phyloP scores from a whole-genome alignment of 64 coral and sea anemone species.

The Astreopora myriophthalma region DNA sequence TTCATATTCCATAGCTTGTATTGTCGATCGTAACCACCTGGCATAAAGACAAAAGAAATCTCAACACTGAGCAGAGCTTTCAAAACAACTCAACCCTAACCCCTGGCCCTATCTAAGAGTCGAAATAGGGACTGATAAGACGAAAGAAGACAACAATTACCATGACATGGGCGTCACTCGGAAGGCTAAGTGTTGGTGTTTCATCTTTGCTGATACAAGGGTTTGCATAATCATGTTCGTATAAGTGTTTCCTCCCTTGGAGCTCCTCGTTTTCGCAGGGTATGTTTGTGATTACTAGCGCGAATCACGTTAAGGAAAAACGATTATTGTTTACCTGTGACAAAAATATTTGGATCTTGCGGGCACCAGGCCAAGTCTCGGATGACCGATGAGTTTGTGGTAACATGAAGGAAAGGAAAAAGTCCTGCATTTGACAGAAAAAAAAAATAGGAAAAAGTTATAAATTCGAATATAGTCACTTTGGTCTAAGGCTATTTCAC shows the following conservation, averaged over 20 bases:
- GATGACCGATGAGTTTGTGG: slow-evolving; percentile 35
- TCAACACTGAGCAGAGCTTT: neutral
- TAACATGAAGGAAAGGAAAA: slow-evolving; percentile 27
- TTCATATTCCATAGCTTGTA: slow-evolving; percentile 55
- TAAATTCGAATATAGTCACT: neutral
- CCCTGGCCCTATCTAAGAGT: too few species aligned
- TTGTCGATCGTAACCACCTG: slow-evolving; percentile 39
- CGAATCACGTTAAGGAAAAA: neutral
- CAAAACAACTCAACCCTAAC: too few species aligned
- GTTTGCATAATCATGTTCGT: too few species aligned
- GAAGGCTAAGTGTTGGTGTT: too few species aligned
- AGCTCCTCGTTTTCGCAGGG: neutral
- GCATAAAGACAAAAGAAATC: neutral
- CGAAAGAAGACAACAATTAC: too few species aligned
- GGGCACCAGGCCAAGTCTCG: slow-evolving; percentile 56
- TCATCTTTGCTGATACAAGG: too few species aligned
- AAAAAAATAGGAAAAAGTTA: neutral
- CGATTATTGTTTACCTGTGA: slow-evolving; percentile 29
- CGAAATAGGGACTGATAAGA: too few species aligned
- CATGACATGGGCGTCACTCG: too few species aligned
- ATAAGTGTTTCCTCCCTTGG: too few species aligned
- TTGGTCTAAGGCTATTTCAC: neutral
- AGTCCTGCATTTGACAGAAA: slow-evolving; percentile 1
- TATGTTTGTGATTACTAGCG: too few species aligned
- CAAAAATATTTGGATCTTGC: slow-evolving; percentile 5